Base-by-base conservation (phyloP, 2,888 invertebrate genomes). In the Xiphydria camelus region DNA sequence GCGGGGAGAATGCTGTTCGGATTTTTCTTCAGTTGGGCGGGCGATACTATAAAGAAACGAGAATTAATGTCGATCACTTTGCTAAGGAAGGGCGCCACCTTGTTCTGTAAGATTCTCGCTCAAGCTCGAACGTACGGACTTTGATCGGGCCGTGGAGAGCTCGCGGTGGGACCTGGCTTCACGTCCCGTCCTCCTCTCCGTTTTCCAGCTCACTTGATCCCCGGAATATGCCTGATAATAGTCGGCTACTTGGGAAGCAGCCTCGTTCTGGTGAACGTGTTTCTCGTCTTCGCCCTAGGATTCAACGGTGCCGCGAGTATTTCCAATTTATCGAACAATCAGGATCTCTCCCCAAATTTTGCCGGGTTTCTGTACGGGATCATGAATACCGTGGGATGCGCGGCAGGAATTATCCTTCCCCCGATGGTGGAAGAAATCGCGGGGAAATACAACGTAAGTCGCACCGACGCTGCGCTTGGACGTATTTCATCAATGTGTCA, bases 341-440 rank as follows among this genome's bases (percentile, higher is more conserved):
- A 89, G 78, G 88, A 88, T 71, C 72, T 89, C 43, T 83, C 89
- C 0, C 88, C 89, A 0, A 87, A 84, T 60, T 89, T 82, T 63
- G 87, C 86, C 2, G 89, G 87, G 26, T 83, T 86, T 9, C 69
- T 89, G 6, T 86, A 86, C 55, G 88, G 88, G 4, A 83, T 88
- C 1, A 86, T 87, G 41, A 89, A 88, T 65, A 86, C 86, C 45
- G 75, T 88, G 48, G 89, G 87, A 12, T 83, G 84, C 36, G 80
- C 83, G 0, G 81, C 88, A 1, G 88, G 88, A 7, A 84, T 89
- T 51, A 82, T 89, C 41, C 80, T 87, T n/a, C 85, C 88, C 0
- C 75, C 84, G 49, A 76, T 87, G 46, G 86, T 87, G 15, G 88
- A 87, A 42, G 79, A 79, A 52, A 77, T 83, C 6, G 82, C 81